Base-by-base conservation (phyloP, 2,888 invertebrate species). In the Bombylius discolor region DNA sequence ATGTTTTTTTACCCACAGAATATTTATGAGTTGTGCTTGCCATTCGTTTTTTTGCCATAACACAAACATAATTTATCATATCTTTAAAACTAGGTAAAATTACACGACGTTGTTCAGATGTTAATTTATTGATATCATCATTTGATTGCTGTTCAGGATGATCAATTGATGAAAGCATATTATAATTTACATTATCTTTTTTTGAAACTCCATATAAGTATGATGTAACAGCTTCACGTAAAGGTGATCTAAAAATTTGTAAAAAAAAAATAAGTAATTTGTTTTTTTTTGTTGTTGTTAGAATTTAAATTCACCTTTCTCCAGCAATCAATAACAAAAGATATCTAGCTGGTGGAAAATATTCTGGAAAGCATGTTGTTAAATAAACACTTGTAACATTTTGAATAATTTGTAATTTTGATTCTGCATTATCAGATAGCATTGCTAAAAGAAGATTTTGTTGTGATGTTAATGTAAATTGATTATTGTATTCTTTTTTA, bases 351-450 rank as follows among this genome's bases (percentile, higher is more conserved):
- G 89, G 86, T 0, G 89, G 83, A 70, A 90, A 89, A 65, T 87
- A 81, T 42, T 82, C 78, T 0, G 90, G 88, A 72, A 92, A 95
- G 61, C 93, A 86, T 8, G 82, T 81, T 5, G 87, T 83, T 0
- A 90, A 80, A 66, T 89, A 92, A 58, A 89, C 81, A 65, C 87
- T 89, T 5, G 90, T 88, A 46, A 89, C 85, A 73, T 89, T 87
- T 57, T 94, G 79, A 46, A 87, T 85, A 76, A 88, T 87, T 4
- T 84, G 78, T 64, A 91, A 85, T 23, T 86, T 84, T 45, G 83
- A 81, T 75, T 87, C 79, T 67, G 90, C 83, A 76, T 88, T 83
- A 72, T 85, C 78, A 68, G 87, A 79, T 23, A 85, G 73, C 63
- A 87, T 75, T n/a, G 82, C 82, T 64, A 81, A 77, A 68, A 85